These are phyloP conservation scores for Gymnothorax javanicus DNA, from an alignment of 2,797 vertebrate genomes.

Conservation along the genomic window DNA sequence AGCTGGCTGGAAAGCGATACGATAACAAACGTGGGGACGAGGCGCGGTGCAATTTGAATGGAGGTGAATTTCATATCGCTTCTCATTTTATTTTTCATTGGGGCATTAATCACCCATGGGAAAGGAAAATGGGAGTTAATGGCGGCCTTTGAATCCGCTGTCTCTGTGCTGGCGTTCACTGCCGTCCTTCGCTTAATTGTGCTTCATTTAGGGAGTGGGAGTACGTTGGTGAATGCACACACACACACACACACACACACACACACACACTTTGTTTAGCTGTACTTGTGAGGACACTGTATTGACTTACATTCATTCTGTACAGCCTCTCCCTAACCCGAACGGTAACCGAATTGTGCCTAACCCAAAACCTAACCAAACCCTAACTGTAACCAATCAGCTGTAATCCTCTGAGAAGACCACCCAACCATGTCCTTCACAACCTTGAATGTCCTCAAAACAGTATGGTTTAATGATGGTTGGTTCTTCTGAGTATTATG, in stretches of 20 bases:
- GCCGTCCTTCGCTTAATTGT: background rate
- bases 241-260: slow-evolving; percentile 2
- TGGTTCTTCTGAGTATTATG: too few relatives aligned
- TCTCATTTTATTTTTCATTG: background rate
- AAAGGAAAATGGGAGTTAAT: background rate
- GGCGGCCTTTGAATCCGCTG: background rate
- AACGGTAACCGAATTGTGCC: too few relatives aligned
- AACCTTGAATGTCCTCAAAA: too few relatives aligned
- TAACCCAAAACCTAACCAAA: too few relatives aligned
- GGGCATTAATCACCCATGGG: background rate
- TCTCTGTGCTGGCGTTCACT: background rate
- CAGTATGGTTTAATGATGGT: too few relatives aligned
- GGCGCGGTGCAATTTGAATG: background rate
- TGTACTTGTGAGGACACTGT: background rate
- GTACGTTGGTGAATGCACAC: background rate
- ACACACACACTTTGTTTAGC: background rate
- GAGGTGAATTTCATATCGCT: background rate
- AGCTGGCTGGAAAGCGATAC: background rate
- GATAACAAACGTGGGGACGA: background rate
- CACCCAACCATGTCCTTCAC: background rate
- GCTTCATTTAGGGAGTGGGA: background rate
- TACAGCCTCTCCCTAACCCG: too few relatives aligned
- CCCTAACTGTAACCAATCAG: too few relatives aligned
- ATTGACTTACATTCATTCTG: too few relatives aligned
- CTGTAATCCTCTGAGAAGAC: too few relatives aligned